Conservation (phyloP, 2,888 invertebrate genomes). For the Dascillus cervinus region DNA sequence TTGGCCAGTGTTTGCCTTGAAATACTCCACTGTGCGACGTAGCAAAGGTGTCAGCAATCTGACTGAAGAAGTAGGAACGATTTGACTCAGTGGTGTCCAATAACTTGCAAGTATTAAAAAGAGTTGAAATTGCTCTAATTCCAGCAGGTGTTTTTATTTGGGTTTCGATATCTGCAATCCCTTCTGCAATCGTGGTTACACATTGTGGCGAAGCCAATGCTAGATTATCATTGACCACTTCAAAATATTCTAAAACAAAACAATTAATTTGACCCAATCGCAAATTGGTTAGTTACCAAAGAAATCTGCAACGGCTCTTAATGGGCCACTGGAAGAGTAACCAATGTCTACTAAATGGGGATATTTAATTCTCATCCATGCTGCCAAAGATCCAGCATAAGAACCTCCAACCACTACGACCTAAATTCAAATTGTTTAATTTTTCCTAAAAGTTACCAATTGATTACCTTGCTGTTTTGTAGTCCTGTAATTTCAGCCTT, state of each 20-base stretch:
- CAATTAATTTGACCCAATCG: too few relatives aligned
- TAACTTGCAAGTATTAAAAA: too few relatives aligned
- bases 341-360: slow-evolving; percentile 52
- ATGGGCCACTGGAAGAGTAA: slow-evolving; percentile 54
- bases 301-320: slow-evolving; percentile 50
- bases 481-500: slow-evolving; percentile 2
- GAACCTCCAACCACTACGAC: slow-evolving; percentile 50
- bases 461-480: slow-evolving; percentile 12
- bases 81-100: slow-evolving; percentile 11
- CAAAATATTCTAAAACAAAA: slow-evolving; percentile 46
- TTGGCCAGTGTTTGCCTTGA: too few relatives aligned
- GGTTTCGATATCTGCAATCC: slow-evolving; percentile 33
- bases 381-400: slow-evolving; percentile 52
- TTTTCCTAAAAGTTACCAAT: too few relatives aligned
- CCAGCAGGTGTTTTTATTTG: too few relatives aligned
- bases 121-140: too few relatives aligned
- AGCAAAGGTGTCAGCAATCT: slow-evolving; percentile 14
- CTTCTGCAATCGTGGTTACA: slow-evolving; percentile 36
- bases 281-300: too few relatives aligned
- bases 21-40: too few relatives aligned
- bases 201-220: slow-evolving; percentile 41
- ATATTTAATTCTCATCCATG: slow-evolving; percentile 51
- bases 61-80: slow-evolving; percentile 16
- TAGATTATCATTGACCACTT: slow-evolving; percentile 39
- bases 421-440: too few relatives aligned